Evolutionary conservation across 2,888 invertebrate species (phyloP).

Genomic region (Ethmia dodecea): DNA sequence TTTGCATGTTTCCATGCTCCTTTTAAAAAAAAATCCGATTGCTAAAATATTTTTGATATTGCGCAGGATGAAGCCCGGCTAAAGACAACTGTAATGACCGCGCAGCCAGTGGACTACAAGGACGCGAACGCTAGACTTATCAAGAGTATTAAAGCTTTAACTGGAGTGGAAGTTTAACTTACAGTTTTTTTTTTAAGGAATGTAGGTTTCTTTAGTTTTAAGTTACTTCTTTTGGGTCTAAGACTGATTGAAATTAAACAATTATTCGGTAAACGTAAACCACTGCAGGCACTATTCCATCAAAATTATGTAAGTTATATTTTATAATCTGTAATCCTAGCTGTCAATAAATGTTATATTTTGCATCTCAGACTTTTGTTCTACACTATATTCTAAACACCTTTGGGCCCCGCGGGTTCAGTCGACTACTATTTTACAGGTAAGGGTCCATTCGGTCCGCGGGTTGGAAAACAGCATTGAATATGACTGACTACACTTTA

Average conservation of each 20-base stretch:
- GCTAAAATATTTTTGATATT: background rate
- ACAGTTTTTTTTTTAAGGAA: background rate
- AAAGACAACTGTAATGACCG: constrained; percentile 84
- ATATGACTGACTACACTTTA: too few relatives aligned
- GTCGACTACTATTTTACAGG: too few relatives aligned
- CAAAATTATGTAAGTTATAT: constrained; percentile 4
- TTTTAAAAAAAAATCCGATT: too few relatives aligned
- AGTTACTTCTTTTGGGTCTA: too few relatives aligned
- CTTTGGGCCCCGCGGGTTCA: too few relatives aligned
- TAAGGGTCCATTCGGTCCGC: too few relatives aligned
- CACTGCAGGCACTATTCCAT: constrained; percentile 3
- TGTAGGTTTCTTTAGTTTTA: background rate
- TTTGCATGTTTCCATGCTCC: too few relatives aligned
- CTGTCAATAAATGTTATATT: too few relatives aligned
- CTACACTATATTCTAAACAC: too few relatives aligned
- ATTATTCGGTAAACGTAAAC: background rate
- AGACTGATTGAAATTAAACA: background rate
- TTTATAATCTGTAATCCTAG: too few relatives aligned
- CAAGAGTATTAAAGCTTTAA: constrained; percentile 81
- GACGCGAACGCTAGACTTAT: constrained; percentile 86
- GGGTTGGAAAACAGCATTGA: too few relatives aligned
- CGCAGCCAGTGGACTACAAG: constrained; percentile 85
- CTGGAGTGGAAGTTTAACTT: constrained; percentile 71
- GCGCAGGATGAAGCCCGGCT: constrained; percentile 88
- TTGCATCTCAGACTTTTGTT: too few relatives aligned